Evolutionary conservation across 2,888 invertebrate species (phyloP).

Genomic region (Pandemis heparana): DNA sequence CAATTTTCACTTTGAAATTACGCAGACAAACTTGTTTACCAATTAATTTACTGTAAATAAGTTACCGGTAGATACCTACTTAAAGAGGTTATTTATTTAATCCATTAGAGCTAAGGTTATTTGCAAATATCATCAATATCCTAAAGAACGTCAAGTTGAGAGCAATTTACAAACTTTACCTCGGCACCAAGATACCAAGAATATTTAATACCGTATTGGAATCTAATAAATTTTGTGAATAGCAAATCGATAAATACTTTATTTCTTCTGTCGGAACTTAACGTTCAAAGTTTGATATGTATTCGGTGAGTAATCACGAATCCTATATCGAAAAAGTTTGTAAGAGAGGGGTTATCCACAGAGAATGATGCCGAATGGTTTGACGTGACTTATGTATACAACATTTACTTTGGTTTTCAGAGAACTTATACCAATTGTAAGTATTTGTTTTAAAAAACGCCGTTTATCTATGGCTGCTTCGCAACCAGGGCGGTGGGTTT

Average conservation of each 20-base stretch:
- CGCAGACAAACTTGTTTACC: background rate
- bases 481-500: too few relatives aligned
- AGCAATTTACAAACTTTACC: conserved; percentile 36
- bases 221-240: conserved; percentile 35
- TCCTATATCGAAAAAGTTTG: conserved; percentile 11
- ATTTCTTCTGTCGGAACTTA: conserved; percentile 12
- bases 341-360: conserved; percentile 1
- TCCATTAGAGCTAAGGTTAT: conserved; percentile 35
- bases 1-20: background rate
- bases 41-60: background rate
- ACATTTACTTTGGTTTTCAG: background rate
- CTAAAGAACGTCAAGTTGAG: conserved; percentile 33
- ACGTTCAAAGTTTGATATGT: conserved; percentile 24
- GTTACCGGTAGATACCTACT: background rate
- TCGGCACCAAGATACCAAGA: conserved; percentile 15
- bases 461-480: too few relatives aligned
- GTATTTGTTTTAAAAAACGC: background rate
- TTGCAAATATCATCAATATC: conserved; percentile 36
- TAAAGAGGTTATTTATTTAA: conserved; percentile 24
- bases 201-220: conserved; percentile 27
- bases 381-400: background rate
- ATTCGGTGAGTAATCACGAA: conserved; percentile 4
- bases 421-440: background rate
- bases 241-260: conserved; percentile 28
- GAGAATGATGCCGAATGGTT: background rate